Conservation (phyloP, 2,888 invertebrate species). For the Megalurothrips usitatus region DNA sequence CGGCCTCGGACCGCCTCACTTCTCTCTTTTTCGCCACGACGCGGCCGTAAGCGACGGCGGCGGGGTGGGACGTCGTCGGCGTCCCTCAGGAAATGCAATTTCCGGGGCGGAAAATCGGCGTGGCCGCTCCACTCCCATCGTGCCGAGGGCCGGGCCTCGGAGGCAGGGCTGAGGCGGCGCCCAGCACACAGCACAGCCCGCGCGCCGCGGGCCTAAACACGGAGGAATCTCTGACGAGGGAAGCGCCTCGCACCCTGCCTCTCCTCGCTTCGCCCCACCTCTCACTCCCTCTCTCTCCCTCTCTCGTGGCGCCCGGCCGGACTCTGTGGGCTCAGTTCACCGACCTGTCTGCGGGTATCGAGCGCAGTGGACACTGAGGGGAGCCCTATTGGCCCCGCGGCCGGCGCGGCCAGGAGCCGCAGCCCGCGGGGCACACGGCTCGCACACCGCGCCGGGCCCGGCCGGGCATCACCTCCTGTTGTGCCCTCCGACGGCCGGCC, state of each 20-base stretch:
- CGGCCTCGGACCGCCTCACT: no score
- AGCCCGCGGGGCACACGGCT: no score
- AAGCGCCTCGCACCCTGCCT: not conserved
- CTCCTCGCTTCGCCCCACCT: no score
- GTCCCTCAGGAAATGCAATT: constrained; percentile 21
- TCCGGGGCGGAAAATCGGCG: not conserved
- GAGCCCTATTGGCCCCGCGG: no score
- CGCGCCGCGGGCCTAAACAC: not conserved
- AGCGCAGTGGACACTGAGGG: no score
- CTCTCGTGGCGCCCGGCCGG: not conserved
- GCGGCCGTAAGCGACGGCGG: not conserved
- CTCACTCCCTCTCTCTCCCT: not conserved
- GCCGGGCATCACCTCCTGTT: no score
- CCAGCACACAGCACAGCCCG: not conserved
- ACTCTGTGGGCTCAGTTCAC: no score
- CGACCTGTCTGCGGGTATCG: no score
- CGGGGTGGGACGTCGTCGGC: not conserved
- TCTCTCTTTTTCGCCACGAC: no score
- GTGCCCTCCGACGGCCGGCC: no score
- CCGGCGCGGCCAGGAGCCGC: no score
- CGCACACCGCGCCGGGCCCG: no score
- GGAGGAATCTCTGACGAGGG: not conserved
- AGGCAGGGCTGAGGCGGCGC: not conserved
- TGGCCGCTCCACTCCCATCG: not conserved
- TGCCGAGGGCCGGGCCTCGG: not conserved